These are phyloP conservation scores for Nylanderia fulva DNA, from an alignment of 1,140 invertebrate genomes.

Conservation along the genomic window DNA sequence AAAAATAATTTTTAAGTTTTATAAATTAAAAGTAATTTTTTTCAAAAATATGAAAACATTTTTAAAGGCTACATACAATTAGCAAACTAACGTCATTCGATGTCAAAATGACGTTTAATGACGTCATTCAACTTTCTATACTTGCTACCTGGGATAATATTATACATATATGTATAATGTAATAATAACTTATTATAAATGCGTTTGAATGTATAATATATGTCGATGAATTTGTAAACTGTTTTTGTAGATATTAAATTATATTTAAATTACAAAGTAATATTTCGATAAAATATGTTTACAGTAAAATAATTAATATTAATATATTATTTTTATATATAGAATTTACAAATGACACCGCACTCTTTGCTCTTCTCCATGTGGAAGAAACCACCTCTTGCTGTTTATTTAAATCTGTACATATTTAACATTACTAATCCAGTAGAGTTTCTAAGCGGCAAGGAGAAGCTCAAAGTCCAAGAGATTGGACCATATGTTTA, in stretches of 20 bases:
- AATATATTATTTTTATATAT: slow-evolving; percentile 44
- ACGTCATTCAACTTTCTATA: no score
- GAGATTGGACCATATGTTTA: slow-evolving; percentile 96
- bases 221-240: background rate
- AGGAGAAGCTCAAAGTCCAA: slow-evolving; percentile 88
- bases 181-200: background rate
- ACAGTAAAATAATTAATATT: background rate
- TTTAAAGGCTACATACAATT: no score
- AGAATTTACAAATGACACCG: slow-evolving; percentile 52
- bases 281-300: background rate
- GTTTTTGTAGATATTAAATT: background rate
- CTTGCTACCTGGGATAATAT: no score
- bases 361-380: slow-evolving; percentile 87
- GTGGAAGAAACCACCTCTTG: slow-evolving; percentile 90
- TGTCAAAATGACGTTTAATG: no score
- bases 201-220: background rate
- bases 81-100: no score
- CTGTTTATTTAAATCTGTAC: slow-evolving; percentile 91
- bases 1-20: no score
- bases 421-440: slow-evolving; percentile 95
- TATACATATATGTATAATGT: background rate
- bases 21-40: no score
- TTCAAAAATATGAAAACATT: no score
- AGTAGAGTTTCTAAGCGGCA: slow-evolving; percentile 89
- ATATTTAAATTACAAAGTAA: background rate